phyloP scores from a whole-genome alignment of 1,140 invertebrate species.

The Cydia splendana region DNA sequence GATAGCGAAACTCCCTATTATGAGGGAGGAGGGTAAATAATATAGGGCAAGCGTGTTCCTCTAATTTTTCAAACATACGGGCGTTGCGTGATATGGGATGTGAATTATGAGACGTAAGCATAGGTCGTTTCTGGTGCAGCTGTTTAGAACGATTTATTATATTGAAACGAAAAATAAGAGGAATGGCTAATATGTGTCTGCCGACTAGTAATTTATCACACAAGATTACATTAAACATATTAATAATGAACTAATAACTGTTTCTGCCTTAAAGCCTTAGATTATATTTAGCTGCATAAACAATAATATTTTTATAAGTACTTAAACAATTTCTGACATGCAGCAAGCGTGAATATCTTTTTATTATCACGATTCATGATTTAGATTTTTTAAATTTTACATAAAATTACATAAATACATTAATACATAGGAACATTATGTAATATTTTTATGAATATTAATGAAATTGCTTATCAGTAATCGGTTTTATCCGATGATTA shows the following conservation, averaged over 20 bases:
- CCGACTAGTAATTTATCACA: not conserved
- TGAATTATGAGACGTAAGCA: slow-evolving; percentile 23
- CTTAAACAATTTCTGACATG: too few species aligned
- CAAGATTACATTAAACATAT: not conserved
- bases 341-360: too few species aligned
- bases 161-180: slow-evolving; percentile 18
- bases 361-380: not conserved
- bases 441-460: not conserved
- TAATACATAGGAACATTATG: not conserved
- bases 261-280: too few species aligned
- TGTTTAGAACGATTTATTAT: slow-evolving; percentile 1
- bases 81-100: slow-evolving; percentile 21
- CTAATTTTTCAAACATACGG: slow-evolving; percentile 18
- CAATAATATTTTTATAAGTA: too few species aligned
- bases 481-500: not conserved
- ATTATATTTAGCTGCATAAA: too few species aligned
- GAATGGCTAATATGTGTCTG: not conserved
- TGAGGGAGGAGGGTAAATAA: slow-evolving; percentile 19
- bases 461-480: not conserved
- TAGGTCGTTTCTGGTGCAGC: not conserved
- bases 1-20: slow-evolving; percentile 18
- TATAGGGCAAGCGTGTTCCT: slow-evolving; percentile 9
- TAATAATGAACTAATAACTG: not conserved
- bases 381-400: too few species aligned
- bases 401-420: too few species aligned